Base-by-base conservation (phyloP, 2,888 invertebrate genomes). In the Cryptocephalus primarius region DNA sequence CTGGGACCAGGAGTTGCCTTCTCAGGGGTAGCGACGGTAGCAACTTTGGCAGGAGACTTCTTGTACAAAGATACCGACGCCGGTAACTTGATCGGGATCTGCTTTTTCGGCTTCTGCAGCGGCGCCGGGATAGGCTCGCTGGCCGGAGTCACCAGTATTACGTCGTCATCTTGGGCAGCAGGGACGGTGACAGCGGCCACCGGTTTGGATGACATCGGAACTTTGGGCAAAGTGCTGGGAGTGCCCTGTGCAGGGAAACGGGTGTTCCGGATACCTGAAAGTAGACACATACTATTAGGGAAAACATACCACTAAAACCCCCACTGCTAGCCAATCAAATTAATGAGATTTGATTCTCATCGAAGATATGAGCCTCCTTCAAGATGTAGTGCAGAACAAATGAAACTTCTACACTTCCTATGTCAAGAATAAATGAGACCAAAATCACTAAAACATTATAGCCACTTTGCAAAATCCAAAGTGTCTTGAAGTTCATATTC, bases 121-220 rank as follows among this genome's bases (percentile, higher is more conserved):
- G 55, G 49, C 14, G 55, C 48, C 9, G 53, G 48, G 4, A 47
- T 40, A 3, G 51, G 48, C 22, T 22, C 22, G 12, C 51, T 40
- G 39, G 49, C 45, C 8, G 55, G 44, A 45, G 68, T 73, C 11
- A 64, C 61, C 54, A 75, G 72, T 48, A 76, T 74, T 52, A 76
- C 76, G 48, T 69, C 73, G 51, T 76, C 76, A 40, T 60, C 56
- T 40, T 45, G 45, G 9, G 46, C 12, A 3, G 49, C 36, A 12
- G 54, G 49, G 32, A 43, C 46, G 33, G 51, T 12, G 1, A 41
- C 45, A 32, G 69, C 67, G 47, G 73, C 63, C 56, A 73, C 72
- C 61, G 72, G 22, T 42, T n/a, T n/a, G 47, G 73, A 63, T 56
- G 73, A 72, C 61, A 72, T 71, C 6, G 42, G 11, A 1, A 39